Conservation (phyloP, 2,888 invertebrate genomes). For the Archips xylosteana region DNA sequence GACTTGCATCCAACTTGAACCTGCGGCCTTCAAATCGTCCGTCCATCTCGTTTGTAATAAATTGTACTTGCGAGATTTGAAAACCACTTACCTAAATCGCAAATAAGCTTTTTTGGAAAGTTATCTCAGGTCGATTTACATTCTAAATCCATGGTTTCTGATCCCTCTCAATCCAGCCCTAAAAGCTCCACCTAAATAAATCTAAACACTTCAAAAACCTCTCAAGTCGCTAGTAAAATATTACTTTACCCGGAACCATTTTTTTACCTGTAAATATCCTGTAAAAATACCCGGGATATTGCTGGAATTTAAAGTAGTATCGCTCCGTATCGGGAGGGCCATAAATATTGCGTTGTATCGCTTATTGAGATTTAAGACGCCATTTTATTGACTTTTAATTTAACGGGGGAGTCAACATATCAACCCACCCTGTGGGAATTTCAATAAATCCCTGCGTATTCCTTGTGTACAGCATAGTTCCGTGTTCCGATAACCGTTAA, state of each 20-base stretch:
- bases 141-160: too few relatives aligned
- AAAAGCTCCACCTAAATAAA: neutral
- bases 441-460: too few relatives aligned
- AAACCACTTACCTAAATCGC: too few relatives aligned
- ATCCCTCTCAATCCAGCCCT: neutral
- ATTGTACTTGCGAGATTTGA: too few relatives aligned
- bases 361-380: constrained; percentile 7
- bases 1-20: too few relatives aligned
- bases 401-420: neutral
- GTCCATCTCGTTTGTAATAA: too few relatives aligned
- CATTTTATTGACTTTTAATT: neutral
- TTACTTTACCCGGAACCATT: neutral
- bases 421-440: too few relatives aligned
- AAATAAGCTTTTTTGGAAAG: too few relatives aligned
- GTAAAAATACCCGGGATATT: neutral
- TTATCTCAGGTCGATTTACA: too few relatives aligned
- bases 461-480: too few relatives aligned
- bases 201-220: constrained; percentile 4
- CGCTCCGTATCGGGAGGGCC: neutral
- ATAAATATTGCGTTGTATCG: neutral
- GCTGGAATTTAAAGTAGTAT: neutral
- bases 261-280: constrained; percentile 3
- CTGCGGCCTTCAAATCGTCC: too few relatives aligned
- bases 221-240: neutral
- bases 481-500: too few relatives aligned